Conservation (phyloP, 2,797 vertebrate genomes). For the Aldrovandia affinis region DNA sequence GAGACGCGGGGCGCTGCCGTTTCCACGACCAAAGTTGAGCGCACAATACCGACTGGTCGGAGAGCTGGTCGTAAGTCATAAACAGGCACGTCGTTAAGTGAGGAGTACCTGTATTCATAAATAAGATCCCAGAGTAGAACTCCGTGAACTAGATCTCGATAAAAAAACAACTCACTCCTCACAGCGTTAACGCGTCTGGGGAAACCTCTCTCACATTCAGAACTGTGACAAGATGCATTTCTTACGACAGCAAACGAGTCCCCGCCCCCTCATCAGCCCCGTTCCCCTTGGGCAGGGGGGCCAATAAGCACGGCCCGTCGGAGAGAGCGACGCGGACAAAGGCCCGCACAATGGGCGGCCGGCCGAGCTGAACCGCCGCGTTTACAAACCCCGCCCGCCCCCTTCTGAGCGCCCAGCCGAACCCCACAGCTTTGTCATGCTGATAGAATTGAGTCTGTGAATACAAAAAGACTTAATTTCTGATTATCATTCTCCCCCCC, state of each 20-base stretch:
- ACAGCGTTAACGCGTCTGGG: conserved; percentile 74
- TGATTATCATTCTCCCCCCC: conserved; percentile 78
- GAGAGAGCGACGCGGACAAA: conserved; percentile 87
- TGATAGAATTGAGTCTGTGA: conserved; percentile 92
- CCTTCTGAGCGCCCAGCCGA: conserved; percentile 55
- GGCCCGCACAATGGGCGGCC: conserved; percentile 80
- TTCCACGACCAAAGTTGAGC: no score
- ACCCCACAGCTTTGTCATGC: conserved; percentile 92
- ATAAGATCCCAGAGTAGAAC: no score
- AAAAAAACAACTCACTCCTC: conserved; percentile 77
- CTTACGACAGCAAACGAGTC: conserved; percentile 87
- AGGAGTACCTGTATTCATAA: no score
- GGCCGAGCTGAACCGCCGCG: conserved; percentile 77
- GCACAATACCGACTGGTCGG: no score
- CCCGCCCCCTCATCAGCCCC: conserved; percentile 90
- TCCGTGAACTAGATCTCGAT: no score
- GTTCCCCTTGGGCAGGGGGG: conserved; percentile 85
- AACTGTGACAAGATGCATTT: conserved; percentile 86
- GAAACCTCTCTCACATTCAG: conserved; percentile 79
- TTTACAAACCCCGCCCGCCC: conserved; percentile 67
- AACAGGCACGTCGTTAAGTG: no score
- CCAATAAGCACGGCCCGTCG: conserved; percentile 91
- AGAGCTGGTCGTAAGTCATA: no score
- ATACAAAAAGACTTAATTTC: conserved; percentile 96
- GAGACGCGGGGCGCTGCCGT: no score